Evolutionary conservation across 2,797 vertebrate species (phyloP).

Genomic region (Alcedo atthis): DNA sequence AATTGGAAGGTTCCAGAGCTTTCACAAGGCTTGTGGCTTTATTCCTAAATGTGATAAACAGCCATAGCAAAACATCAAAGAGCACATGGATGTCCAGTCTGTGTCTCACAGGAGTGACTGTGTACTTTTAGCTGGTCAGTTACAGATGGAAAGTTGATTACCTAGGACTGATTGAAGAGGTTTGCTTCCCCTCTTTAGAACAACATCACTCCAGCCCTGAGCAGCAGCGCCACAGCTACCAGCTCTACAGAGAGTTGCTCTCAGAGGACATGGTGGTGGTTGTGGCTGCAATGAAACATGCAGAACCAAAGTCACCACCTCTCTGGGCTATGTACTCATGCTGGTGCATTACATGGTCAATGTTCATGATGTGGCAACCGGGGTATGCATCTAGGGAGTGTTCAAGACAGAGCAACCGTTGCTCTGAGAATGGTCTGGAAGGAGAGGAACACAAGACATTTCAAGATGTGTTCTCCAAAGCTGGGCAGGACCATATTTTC

Average conservation of each 20-base stretch:
- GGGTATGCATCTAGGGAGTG: neutral
- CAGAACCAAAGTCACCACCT: neutral
- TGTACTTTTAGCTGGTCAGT: neutral
- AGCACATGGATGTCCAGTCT: accelerated
- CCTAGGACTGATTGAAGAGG: neutral
- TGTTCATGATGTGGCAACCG: accelerated
- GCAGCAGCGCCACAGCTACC: accelerated
- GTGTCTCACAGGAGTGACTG: neutral
- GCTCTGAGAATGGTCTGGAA: neutral
- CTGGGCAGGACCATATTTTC: neutral
- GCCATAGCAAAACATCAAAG: neutral
- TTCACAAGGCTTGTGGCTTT: neutral
- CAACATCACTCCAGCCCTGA: neutral
- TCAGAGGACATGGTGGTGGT: neutral
- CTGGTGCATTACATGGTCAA: accelerated
- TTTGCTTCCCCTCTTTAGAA: neutral
- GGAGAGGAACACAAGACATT: neutral
- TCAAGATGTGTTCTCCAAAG: neutral
- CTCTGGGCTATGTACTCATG: neutral
- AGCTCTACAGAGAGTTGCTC: neutral
- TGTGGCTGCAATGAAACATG: neutral
- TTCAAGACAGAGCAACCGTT: neutral
- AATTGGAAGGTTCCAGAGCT: conserved; percentile 8
- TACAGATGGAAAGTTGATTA: neutral
- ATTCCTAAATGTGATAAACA: neutral